Base-by-base conservation (phyloP, 2,113 vertebrate species). In the Thomomys bottae region DNA sequence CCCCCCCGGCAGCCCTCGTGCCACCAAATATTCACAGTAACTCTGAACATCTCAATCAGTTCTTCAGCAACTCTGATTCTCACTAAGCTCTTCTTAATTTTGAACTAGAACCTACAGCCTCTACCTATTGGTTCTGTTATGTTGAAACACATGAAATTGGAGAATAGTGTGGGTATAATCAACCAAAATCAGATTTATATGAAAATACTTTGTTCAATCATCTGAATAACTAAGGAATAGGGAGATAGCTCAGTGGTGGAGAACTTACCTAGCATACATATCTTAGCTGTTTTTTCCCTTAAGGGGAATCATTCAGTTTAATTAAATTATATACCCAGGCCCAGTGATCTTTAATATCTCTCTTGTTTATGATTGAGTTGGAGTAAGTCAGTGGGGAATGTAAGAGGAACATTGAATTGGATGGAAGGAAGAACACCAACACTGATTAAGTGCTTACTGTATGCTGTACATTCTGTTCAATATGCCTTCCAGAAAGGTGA, bases 251-350 rank as follows among this genome's bases (percentile, higher is more conserved):
- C 34, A 32, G 9, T 72, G n/a, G 11, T 21, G 1, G 10, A 71
- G 34, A 23, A 24, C 30, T 30, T 85, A 26, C 49, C 49, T 30
- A 38, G 26, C 8, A 28, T 40, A n/a, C 17, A 20, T 24, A 18
- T 82, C 75, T 85, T 76, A n/a, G 92, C 84, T 90, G 24, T 28
- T 82, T 40, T 49, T 15, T 20, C 21, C 45, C 38, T 45, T 21
- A 26, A 24, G 28, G 20, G 54, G 28, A 45, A 45, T 54, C 59
- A 54, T n/a, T 6, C n/a, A 26, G 21, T 89, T 95, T 73, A 30
- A 88, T 81, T 93, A 80, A 94, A 87, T 84, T 85, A 10, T 34
- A 15, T 15, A 54, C 49, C 59, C 17, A 59, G 77, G 57, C 38
- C 32, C 42, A 49, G 42, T 38, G 59, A 63, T 59, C 3, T 14